Conservation (phyloP, 2,888 invertebrate genomes). For the Uloborus plumipes region DNA sequence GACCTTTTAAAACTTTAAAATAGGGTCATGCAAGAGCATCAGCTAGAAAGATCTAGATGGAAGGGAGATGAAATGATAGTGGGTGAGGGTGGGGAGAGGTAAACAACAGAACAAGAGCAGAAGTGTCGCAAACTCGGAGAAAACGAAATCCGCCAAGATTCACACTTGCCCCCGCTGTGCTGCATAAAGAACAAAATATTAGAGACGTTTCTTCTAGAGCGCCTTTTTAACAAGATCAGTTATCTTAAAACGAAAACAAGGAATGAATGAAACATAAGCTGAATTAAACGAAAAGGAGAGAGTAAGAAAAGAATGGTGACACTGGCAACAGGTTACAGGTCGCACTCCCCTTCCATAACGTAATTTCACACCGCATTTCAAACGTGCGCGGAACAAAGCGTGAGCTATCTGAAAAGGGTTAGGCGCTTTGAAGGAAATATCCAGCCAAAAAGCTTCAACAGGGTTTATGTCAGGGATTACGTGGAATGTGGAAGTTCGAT, state of each 20-base stretch:
- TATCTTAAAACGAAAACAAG: neutral
- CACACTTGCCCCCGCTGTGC: no score
- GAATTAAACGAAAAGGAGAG: neutral
- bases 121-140: no score
- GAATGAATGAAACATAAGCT: constrained; percentile 1
- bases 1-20: no score
- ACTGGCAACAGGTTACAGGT: neutral
- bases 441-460: constrained; percentile 1
- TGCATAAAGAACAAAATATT: no score
- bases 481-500: constrained; percentile 12
- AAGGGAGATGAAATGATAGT: no score
- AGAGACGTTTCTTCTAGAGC: no score
- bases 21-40: no score
- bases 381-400: neutral
- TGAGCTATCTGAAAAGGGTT: neutral
- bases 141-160: no score
- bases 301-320: constrained; percentile 7
- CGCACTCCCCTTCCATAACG: neutral
- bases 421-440: constrained; percentile 1
- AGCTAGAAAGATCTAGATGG: no score
- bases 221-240: no score
- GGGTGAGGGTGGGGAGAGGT: no score
- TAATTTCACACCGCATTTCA: constrained; percentile 3
- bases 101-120: no score
- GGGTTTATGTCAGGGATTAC: constrained; percentile 1